Evolutionary conservation across 1,140 invertebrate species (phyloP).

Genomic region (Holcopasites calliopsidis): DNA sequence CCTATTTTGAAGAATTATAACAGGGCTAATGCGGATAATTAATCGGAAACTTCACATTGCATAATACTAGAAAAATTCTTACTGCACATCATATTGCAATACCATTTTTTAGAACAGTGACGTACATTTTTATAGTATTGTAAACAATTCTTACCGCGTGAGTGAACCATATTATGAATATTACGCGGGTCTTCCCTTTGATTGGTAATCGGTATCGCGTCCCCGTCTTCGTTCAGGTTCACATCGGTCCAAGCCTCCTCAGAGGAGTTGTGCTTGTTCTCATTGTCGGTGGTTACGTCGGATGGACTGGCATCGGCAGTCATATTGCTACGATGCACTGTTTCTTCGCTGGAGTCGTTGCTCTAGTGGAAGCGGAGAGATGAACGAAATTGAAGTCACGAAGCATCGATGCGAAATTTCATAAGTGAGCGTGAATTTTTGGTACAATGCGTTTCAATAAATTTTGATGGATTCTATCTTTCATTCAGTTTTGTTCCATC

Average conservation of each 20-base stretch:
- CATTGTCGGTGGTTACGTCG: constrained; percentile 77
- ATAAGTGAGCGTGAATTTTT: too few species aligned
- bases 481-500: neutral
- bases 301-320: constrained; percentile 75
- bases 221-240: constrained; percentile 91
- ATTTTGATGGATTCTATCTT: neutral
- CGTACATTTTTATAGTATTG: neutral
- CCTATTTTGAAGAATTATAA: too few species aligned
- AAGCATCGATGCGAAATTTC: neutral
- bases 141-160: constrained; percentile 72
- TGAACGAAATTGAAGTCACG: neutral
- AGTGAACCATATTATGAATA: constrained; percentile 81
- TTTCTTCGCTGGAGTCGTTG: constrained; percentile 88
- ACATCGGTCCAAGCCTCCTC: constrained; percentile 96
- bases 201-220: constrained; percentile 79
- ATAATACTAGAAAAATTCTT: neutral
- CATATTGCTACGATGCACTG: constrained; percentile 75
- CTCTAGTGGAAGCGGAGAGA: constrained; percentile 81
- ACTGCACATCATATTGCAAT: neutral
- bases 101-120: neutral
- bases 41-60: too few species aligned
- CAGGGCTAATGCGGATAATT: neutral
- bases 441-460: too few species aligned
- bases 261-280: constrained; percentile 83
- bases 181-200: constrained; percentile 84